Percentiles rank a stretch among this genome's conserved stretches.
Conservation (phyloP, 2,888 invertebrate genomes). For the Eupithecia subfuscata region DNA sequence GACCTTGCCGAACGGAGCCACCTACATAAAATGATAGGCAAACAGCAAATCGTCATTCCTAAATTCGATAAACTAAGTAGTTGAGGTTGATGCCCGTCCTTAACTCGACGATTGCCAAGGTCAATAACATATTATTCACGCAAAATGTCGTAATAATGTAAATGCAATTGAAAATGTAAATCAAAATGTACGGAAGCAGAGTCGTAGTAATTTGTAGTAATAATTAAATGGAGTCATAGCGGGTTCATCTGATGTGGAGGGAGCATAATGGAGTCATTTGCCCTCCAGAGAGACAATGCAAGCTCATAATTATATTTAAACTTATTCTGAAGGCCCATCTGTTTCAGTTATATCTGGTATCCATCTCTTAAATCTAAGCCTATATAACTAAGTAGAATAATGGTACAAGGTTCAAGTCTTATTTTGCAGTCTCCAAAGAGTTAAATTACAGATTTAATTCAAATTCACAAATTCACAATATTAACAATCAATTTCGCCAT, state of each 20-base stretch:
- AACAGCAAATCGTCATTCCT: slow-evolving; percentile 49
- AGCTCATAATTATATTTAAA: no score
- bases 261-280: background rate
- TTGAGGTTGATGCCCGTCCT: slow-evolving; percentile 56
- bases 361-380: background rate
- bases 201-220: background rate
- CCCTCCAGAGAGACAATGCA: background rate
- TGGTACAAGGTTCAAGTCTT: background rate
- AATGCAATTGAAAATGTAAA: slow-evolving; percentile 9
- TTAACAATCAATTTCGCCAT: background rate
- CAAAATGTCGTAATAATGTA: slow-evolving; percentile 13
- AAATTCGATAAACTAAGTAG: slow-evolving; percentile 55
- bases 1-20: slow-evolving; percentile 72
- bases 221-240: background rate
- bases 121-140: slow-evolving; percentile 11
- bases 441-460: background rate
- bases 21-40: slow-evolving; percentile 71
- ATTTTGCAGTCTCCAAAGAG: background rate
- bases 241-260: background rate
- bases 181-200: slow-evolving; percentile 7
- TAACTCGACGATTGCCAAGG: slow-evolving; percentile 32
- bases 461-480: no score
- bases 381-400: background rate
- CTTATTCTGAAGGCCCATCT: background rate
- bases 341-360: background rate